A percentile compares a stretch with the other conserved stretches of the same genome.
Conservation (phyloP, 2,797 vertebrate species). For the Trichosurus vulpecula region DNA sequence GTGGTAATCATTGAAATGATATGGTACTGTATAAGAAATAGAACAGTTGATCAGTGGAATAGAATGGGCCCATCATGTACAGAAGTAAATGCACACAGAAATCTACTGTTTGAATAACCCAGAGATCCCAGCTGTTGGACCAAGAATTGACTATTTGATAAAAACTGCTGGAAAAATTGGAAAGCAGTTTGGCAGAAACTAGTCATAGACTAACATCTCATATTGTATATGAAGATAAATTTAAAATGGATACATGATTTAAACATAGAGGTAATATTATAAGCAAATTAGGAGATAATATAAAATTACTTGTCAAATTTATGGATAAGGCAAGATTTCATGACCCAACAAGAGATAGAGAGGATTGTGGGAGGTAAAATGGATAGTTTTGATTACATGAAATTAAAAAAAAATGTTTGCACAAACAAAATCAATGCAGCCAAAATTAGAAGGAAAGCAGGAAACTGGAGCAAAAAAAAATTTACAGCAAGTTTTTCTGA, state of each 20-base stretch:
- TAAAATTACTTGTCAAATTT: background rate
- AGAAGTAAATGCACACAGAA: background rate
- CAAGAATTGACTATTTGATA: background rate
- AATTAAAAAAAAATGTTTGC: background rate
- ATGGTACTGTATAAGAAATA: background rate
- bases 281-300: background rate
- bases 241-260: background rate
- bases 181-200: background rate
- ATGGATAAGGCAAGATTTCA: background rate
- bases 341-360: background rate
- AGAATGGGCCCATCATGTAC: background rate
- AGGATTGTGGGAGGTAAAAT: background rate
- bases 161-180: background rate
- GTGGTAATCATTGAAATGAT: background rate
- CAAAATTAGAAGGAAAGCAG: background rate
- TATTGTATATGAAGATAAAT: background rate
- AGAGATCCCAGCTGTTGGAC: background rate
- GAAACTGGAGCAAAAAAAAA: background rate
- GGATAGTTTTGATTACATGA: background rate
- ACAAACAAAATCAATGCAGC: background rate
- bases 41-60: background rate
- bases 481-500: background rate
- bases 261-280: background rate
- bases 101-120: background rate
- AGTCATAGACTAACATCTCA: background rate